These are phyloP conservation scores for Blera fallax DNA, from an alignment of 2,888 invertebrate species.

Conservation along the genomic window DNA sequence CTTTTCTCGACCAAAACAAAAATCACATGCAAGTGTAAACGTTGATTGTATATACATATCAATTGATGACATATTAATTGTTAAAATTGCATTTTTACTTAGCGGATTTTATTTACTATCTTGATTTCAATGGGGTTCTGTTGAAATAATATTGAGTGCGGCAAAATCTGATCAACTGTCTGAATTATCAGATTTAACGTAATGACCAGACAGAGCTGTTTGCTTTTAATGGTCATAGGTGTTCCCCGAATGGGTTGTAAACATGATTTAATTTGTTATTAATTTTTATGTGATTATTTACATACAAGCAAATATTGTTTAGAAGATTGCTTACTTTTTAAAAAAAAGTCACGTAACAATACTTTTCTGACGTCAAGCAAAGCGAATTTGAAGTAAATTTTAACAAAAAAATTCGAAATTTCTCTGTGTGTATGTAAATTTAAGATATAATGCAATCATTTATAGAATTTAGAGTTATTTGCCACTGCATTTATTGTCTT, in stretches of 20 bases:
- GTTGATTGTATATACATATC: not conserved
- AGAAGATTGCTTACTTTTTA: not conserved
- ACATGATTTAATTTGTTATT: not conserved
- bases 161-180: not conserved
- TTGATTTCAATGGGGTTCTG: not conserved
- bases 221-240: not conserved
- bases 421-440: not conserved
- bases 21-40: not conserved
- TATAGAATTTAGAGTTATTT: too few species aligned
- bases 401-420: too few species aligned
- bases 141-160: not conserved
- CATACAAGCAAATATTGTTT: too few species aligned
- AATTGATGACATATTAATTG: not conserved
- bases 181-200: not conserved
- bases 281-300: not conserved
- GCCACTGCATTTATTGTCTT: too few species aligned
- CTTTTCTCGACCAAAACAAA: not conserved
- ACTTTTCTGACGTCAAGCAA: not conserved
- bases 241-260: conserved; percentile 5
- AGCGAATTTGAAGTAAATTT: not conserved
- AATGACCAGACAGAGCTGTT: not conserved
- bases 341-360: not conserved
- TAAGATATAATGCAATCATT: not conserved
- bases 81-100: not conserved
- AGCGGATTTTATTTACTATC: not conserved